Percentiles rank a stretch among this genome's conserved stretches.
These are phyloP conservation scores for Cherax destructor DNA, from an alignment of 1,140 invertebrate genomes.

Conservation along the genomic window DNA sequence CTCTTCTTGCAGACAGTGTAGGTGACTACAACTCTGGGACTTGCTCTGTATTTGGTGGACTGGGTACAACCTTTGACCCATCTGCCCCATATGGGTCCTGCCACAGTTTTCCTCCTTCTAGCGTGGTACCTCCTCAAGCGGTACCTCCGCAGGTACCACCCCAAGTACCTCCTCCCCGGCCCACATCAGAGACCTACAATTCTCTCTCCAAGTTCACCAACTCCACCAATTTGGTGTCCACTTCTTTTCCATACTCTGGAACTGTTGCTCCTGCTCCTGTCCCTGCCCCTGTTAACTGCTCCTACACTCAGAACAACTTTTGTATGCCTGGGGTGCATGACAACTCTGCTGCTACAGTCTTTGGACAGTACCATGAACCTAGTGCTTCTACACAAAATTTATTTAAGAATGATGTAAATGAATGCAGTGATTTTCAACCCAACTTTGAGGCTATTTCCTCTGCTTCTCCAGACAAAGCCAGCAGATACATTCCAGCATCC, in stretches of 20 bases:
- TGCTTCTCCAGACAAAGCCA: slow-evolving; percentile 58
- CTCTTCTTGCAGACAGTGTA: slow-evolving; percentile 66
- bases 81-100: slow-evolving; percentile 59
- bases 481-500: slow-evolving; percentile 47
- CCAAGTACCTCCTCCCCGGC: slow-evolving; percentile 46
- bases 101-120: slow-evolving; percentile 56
- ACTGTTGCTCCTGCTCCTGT: slow-evolving; percentile 38
- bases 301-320: slow-evolving; percentile 61
- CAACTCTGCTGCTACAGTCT: slow-evolving; percentile 37
- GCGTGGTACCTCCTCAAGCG: slow-evolving; percentile 51
- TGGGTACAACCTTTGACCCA: slow-evolving; percentile 59
- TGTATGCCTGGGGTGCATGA: slow-evolving; percentile 60
- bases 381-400: slow-evolving; percentile 47
- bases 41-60: slow-evolving; percentile 64
- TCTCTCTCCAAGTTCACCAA: slow-evolving; percentile 64
- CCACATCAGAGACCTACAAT: slow-evolving; percentile 54
- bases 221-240: slow-evolving; percentile 49
- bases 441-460: slow-evolving; percentile 60
- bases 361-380: slow-evolving; percentile 61
- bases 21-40: slow-evolving; percentile 68
- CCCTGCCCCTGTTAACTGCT: slow-evolving; percentile 53
- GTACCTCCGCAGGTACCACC: slow-evolving; percentile 45
- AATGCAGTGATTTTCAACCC: slow-evolving; percentile 61
- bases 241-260: slow-evolving; percentile 62
- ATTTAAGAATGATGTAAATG: slow-evolving; percentile 48